phyloP scores from a whole-genome alignment of 2,113 vertebrate genomes.

The Lasiurus borealis region DNA sequence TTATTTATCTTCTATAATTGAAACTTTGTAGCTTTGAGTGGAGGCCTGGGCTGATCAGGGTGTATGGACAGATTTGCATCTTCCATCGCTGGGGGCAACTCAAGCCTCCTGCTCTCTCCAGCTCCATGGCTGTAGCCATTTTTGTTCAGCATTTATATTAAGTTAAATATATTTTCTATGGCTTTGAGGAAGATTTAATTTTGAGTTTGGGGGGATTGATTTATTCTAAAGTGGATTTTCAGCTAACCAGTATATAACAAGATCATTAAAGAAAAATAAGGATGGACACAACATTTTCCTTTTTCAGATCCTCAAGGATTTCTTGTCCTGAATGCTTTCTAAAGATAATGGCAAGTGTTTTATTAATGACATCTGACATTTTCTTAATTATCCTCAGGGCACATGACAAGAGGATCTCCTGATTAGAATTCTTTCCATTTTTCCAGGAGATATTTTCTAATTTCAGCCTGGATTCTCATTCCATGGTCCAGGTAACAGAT shows the following conservation, averaged over 20 bases:
- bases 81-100: too few species aligned
- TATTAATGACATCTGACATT: slow-evolving; percentile 69
- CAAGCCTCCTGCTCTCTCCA: too few species aligned
- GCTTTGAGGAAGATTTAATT: not conserved
- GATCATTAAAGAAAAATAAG: slow-evolving; percentile 63
- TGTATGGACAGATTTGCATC: too few species aligned
- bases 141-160: not conserved
- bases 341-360: slow-evolving; percentile 53
- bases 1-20: too few species aligned
- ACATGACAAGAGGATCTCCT: not conserved
- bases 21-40: too few species aligned
- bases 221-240: slow-evolving; percentile 32
- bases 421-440: slow-evolving; percentile 63
- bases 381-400: slow-evolving; percentile 66
- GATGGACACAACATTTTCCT: slow-evolving; percentile 42
- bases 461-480: slow-evolving; percentile 53
- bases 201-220: not conserved
- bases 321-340: slow-evolving; percentile 64
- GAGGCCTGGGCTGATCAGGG: too few species aligned
- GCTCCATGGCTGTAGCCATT: too few species aligned
- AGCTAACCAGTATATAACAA: slow-evolving; percentile 51
- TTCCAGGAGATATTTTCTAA: slow-evolving; percentile 55
- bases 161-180: not conserved
- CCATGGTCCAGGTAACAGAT: slow-evolving; percentile 50
- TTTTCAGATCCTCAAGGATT: not conserved